Conservation (phyloP, 2,888 invertebrate genomes). For the Neuroscelio doddi region DNA sequence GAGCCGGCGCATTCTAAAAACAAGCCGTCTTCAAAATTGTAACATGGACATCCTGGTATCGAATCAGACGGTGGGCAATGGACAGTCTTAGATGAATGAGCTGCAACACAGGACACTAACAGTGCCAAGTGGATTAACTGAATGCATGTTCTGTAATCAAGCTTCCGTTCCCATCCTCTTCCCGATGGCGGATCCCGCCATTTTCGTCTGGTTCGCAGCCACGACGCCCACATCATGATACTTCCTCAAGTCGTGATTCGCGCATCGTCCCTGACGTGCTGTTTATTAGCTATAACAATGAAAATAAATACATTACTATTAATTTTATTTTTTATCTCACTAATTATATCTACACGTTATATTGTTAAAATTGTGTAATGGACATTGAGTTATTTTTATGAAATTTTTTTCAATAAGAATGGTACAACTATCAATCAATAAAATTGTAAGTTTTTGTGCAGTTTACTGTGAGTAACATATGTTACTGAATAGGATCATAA, state of each 20-base stretch:
- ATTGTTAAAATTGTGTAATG: no score
- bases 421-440: no score
- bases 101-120: conserved; percentile 61
- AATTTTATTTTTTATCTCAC: no score
- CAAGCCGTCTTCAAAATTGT: conserved; percentile 92
- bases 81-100: conserved; percentile 63
- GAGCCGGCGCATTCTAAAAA: conserved; percentile 92
- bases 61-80: conserved; percentile 84
- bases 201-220: conserved; percentile 68
- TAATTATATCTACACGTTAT: no score
- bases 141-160: conserved; percentile 36
- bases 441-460: no score
- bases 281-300: neutral
- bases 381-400: no score
- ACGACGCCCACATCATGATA: conserved; percentile 69
- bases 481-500: no score
- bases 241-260: conserved; percentile 54
- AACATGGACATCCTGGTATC: conserved; percentile 90
- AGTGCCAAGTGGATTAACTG: conserved; percentile 59
- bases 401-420: no score
- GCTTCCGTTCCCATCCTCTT: conserved; percentile 40
- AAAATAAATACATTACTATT: no score
- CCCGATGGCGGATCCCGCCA: conserved; percentile 57
- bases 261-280: conserved; percentile 54
- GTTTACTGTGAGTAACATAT: no score